Conservation (phyloP, 2,888 invertebrate species). For the Xylocampa areola region DNA sequence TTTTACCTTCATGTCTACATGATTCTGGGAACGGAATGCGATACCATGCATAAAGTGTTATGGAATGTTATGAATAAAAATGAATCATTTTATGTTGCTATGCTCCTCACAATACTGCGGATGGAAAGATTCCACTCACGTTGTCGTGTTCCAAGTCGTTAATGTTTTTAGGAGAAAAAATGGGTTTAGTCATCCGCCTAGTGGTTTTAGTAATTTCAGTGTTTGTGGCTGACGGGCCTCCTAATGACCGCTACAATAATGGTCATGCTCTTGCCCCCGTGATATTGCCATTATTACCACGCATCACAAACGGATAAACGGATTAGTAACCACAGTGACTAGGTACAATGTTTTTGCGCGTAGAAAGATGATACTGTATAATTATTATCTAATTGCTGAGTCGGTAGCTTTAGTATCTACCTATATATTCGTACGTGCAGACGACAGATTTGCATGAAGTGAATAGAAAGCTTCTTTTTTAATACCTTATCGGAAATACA, state of each 20-base stretch:
- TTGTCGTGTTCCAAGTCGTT: slow-evolving; percentile 12
- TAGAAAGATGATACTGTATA: too few species aligned
- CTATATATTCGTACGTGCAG: too few species aligned
- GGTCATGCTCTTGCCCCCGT: not conserved
- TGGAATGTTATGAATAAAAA: slow-evolving; percentile 32
- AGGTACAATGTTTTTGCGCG: too few species aligned
- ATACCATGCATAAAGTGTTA: slow-evolving; percentile 31
- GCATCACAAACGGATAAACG: not conserved
- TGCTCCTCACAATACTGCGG: slow-evolving; percentile 22
- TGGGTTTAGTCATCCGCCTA: not conserved
- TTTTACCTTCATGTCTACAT: slow-evolving; percentile 51
- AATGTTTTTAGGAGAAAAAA: not conserved
- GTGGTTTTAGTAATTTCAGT: not conserved
- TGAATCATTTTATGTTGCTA: slow-evolving; percentile 19
- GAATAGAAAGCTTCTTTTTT: too few species aligned
- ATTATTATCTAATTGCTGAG: too few species aligned
- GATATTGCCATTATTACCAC: not conserved
- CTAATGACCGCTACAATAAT: not conserved
- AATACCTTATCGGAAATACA: too few species aligned
- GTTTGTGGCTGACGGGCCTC: not conserved
- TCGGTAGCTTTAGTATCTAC: too few species aligned
- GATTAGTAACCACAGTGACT: not conserved
- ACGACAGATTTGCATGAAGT: too few species aligned
- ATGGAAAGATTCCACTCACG: slow-evolving; percentile 28
- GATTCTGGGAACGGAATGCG: slow-evolving; percentile 43